A percentile compares a stretch with the other conserved stretches of the same genome.
These are phyloP conservation scores for Leiothrix lutea DNA, from an alignment of 2,113 vertebrate species.

Conservation along the genomic window DNA sequence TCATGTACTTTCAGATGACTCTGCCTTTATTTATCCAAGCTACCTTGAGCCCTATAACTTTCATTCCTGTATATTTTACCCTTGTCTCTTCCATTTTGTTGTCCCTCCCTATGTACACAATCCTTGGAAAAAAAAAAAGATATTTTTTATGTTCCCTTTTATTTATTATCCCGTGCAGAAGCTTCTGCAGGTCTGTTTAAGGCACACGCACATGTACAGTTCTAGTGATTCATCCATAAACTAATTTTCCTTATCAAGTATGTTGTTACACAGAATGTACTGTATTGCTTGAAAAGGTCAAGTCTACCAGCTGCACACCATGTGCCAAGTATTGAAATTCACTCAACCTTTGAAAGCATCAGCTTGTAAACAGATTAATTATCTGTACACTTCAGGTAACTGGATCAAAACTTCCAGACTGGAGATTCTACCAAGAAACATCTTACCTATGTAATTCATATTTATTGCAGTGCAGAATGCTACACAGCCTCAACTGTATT, in stretches of 20 bases:
- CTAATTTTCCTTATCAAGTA: not conserved
- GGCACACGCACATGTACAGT: not conserved
- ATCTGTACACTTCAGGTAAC: not conserved
- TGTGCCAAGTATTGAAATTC: not conserved
- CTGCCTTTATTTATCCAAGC: not conserved
- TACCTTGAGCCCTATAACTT: not conserved
- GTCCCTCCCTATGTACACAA: fast-evolving
- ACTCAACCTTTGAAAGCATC: not conserved
- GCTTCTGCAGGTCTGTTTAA: not conserved
- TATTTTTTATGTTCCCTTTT: not conserved
- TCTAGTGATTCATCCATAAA: not conserved
- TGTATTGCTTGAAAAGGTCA: conserved; percentile 11
- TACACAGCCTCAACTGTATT: not conserved
- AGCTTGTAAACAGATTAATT: not conserved
- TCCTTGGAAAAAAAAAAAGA: not conserved
- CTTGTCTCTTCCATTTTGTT: not conserved
- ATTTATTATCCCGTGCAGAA: not conserved
- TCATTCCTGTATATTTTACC: not conserved
- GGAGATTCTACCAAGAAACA: not conserved
- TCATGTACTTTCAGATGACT: not conserved
- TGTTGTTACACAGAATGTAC: not conserved
- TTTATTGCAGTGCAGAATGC: not conserved
- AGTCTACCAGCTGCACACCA: not conserved
- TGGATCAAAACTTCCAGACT: not conserved
- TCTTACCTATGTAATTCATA: not conserved